These are phyloP conservation scores for Stichopus chloronotus DNA, from an alignment of 35 echinoderm and acorn worm species.

Conservation along the genomic window DNA sequence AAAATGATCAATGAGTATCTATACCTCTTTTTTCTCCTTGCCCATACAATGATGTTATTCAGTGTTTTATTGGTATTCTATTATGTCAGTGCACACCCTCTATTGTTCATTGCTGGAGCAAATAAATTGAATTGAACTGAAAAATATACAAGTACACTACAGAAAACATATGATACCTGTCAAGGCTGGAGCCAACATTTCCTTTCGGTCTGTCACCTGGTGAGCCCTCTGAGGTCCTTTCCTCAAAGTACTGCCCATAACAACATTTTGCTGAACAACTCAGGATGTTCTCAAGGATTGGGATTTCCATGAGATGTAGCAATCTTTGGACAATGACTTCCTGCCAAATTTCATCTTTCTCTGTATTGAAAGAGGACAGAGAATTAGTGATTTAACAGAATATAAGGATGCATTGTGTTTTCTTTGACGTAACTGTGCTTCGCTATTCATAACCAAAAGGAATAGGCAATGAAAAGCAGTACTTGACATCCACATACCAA, in stretches of 20 bases:
- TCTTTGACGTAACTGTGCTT: no score
- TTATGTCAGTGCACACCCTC: no score
- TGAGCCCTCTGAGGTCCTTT: conserved; percentile 9
- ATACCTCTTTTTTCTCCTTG: no score
- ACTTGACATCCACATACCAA: not conserved
- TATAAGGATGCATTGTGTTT: not conserved
- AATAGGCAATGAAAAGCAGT: conserved; percentile 43
- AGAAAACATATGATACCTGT: not conserved
- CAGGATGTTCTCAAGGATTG: conserved; percentile 84
- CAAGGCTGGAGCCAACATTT: not conserved
- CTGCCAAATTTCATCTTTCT: conserved; percentile 81
- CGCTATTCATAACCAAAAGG: not conserved
- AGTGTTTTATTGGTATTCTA: no score
- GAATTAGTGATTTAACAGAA: no score
- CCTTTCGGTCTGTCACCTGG: not conserved
- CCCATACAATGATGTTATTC: no score
- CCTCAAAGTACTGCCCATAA: conserved; percentile 35
- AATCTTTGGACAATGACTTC: conserved; percentile 86
- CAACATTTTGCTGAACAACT: conserved; percentile 63
- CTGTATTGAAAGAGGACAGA: conserved; percentile 36
- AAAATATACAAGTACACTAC: no score
- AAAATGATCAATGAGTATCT: no score
- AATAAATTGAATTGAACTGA: no score
- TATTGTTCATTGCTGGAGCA: no score
- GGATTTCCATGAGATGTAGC: conserved; percentile 81